phyloP scores from a whole-genome alignment of 2,113 vertebrate species.

The Seriola quinqueradiata region DNA sequence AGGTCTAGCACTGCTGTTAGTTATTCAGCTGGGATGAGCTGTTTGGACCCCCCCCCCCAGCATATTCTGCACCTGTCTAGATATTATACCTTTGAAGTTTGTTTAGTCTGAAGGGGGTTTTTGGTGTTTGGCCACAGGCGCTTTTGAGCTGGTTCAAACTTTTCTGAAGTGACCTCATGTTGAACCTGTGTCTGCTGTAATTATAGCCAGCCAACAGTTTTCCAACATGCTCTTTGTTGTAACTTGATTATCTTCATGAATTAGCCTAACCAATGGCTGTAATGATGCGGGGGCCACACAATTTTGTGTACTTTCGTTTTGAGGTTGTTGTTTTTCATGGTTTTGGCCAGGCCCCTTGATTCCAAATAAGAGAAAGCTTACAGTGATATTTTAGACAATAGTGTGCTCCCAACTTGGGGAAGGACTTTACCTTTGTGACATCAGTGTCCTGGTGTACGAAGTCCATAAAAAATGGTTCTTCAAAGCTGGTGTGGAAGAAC shows the following conservation, averaged over 20 bases:
- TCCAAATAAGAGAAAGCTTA: neutral
- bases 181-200: conserved; percentile 32
- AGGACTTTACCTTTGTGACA: neutral
- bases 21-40: conserved; percentile 37
- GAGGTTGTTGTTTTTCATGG: neutral
- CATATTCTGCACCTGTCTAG: conserved; percentile 36
- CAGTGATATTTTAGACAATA: too few relatives aligned
- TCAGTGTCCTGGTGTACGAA: neutral
- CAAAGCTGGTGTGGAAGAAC: too few relatives aligned
- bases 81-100: conserved; percentile 48
- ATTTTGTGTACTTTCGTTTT: neutral
- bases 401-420: too few relatives aligned
- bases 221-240: conserved; percentile 12
- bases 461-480: too few relatives aligned
- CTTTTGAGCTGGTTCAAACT: conserved; percentile 45
- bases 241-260: neutral
- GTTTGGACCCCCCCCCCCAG: neutral
- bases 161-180: conserved; percentile 32
- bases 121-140: conserved; percentile 34
- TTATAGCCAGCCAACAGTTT: neutral
- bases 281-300: neutral
- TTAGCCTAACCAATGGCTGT: neutral
- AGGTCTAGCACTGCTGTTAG: conserved; percentile 20
- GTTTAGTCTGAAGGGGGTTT: conserved; percentile 29
- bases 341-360: neutral